These are phyloP conservation scores for Pionites leucogaster DNA, from an alignment of 2,113 vertebrate genomes.

Conservation along the genomic window DNA sequence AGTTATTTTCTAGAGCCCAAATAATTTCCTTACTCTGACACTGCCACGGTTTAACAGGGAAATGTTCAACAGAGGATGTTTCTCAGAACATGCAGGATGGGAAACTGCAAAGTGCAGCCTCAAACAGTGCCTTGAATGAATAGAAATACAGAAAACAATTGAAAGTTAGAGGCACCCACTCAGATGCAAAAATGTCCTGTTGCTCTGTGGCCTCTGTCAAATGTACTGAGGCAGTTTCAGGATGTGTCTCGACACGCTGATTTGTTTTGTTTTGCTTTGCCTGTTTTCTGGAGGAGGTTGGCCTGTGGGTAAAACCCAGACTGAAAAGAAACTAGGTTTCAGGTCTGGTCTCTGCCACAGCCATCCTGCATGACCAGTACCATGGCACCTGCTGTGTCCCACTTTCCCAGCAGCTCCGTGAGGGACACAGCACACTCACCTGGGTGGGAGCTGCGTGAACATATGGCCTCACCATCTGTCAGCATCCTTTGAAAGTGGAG, in stretches of 20 bases:
- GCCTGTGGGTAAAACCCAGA: background rate
- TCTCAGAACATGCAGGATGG: background rate
- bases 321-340: background rate
- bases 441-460: background rate
- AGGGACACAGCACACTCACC: rapidly evolving
- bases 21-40: background rate
- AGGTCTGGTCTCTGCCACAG: background rate
- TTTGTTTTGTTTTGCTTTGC: background rate
- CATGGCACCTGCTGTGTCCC: background rate
- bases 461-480: rapidly evolving
- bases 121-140: background rate
- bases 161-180: background rate
- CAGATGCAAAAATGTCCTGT: background rate
- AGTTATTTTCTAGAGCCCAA: background rate
- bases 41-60: background rate
- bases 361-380: background rate
- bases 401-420: background rate
- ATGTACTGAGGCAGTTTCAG: background rate
- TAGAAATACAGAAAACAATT: background rate
- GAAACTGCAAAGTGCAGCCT: background rate
- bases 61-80: background rate
- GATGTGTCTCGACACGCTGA: background rate
- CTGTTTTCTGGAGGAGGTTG: background rate
- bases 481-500: background rate
- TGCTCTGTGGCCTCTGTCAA: background rate